These are phyloP conservation scores for Amia ocellicauda DNA, from an alignment of 2,113 vertebrate genomes.

Conservation along the genomic window DNA sequence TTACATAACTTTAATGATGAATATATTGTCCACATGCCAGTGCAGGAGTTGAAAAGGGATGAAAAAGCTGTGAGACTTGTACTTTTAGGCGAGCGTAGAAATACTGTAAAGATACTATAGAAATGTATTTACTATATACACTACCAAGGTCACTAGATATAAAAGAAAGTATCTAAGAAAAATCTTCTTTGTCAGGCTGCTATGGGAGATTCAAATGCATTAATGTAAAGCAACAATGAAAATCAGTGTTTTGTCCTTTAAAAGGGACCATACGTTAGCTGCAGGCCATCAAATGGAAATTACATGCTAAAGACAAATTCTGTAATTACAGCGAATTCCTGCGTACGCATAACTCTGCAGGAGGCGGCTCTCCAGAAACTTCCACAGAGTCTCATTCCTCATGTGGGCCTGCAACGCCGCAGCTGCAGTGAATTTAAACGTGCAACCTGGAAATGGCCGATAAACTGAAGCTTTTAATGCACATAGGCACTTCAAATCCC, in stretches of 20 bases:
- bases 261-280: conserved; percentile 3
- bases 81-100: too few relatives aligned
- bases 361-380: neutral
- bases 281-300: conserved; percentile 6
- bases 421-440: neutral
- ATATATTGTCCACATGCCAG: too few relatives aligned
- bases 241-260: neutral
- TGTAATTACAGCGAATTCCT: neutral
- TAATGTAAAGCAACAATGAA: neutral
- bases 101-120: too few relatives aligned
- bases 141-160: too few relatives aligned
- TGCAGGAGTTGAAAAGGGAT: too few relatives aligned
- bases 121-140: too few relatives aligned
- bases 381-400: neutral
- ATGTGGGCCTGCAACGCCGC: neutral
- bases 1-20: too few relatives aligned
- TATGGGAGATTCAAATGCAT: too few relatives aligned
- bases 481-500: neutral
- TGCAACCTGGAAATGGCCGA: neutral
- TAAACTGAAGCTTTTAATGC: neutral
- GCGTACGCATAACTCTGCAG: neutral
- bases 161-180: too few relatives aligned
- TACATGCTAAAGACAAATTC: conserved; percentile 1
- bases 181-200: too few relatives aligned
- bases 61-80: too few relatives aligned